Percentiles rank a stretch among this genome's conserved stretches.
phyloP scores from a whole-genome alignment of 2,113 vertebrate genomes.

The Sylvilagus bachmani region DNA sequence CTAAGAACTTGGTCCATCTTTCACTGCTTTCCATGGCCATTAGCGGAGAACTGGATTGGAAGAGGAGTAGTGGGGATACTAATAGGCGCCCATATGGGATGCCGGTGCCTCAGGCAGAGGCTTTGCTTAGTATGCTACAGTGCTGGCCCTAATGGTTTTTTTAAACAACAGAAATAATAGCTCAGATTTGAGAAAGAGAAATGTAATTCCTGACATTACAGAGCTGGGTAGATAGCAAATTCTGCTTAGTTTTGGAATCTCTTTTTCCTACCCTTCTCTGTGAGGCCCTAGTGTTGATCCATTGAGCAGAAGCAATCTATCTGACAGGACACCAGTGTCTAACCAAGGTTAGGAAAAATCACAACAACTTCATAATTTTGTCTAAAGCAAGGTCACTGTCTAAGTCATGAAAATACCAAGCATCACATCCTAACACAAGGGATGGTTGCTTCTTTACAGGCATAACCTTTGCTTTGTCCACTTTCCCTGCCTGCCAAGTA shows the following conservation, averaged over 20 bases:
- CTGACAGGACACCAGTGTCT: neutral
- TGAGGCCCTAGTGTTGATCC: neutral
- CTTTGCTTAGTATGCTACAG: too few relatives aligned
- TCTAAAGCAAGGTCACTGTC: neutral
- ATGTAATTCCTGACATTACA: neutral
- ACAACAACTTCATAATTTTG: neutral
- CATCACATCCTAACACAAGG: neutral
- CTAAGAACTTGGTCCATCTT: too few relatives aligned
- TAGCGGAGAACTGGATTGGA: too few relatives aligned
- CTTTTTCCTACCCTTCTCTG: neutral
- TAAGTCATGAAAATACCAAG: neutral
- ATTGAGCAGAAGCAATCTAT: neutral
- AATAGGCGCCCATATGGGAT: too few relatives aligned
- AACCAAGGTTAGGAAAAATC: neutral
- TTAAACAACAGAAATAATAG: neutral
- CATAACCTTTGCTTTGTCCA: neutral
- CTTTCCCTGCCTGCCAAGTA: neutral
- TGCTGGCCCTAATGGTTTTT: too few relatives aligned
- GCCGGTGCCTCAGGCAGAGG: too few relatives aligned
- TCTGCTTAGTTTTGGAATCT: neutral
- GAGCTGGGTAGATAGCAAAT: neutral
- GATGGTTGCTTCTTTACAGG: neutral
- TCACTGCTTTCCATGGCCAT: too few relatives aligned
- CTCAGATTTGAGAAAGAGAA: constrained; percentile 3
- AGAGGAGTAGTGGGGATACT: too few relatives aligned